Base-by-base conservation (phyloP, 2,888 invertebrate species). In the Taenaris catops region DNA sequence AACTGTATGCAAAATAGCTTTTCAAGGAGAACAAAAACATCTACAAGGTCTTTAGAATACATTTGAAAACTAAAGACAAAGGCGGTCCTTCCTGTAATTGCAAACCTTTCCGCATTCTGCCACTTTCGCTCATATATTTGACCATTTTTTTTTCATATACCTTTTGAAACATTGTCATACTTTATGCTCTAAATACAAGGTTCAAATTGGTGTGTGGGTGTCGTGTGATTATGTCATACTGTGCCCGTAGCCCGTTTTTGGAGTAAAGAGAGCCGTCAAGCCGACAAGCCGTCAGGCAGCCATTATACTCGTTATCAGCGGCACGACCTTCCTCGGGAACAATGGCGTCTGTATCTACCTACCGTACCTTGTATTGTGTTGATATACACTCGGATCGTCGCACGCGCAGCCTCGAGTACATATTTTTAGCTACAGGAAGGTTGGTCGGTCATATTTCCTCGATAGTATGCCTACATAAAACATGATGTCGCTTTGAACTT, bases 391-490 rank as follows among this genome's bases (percentile, higher is more conserved):
- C 42, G 34, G 46, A 65, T 60, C 73, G 66, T 60, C 70, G 72
- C 67, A 66, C 73, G 74, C 75, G 71, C 72, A 81, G 64, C 83
- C 81, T 83, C 79, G 76, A 64, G 62, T 66, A 67, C 63, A 70
- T 66, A 76, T 80, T 79, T 81, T 81, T 80, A 83, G 78, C 72
- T 53, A 53, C 66, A 70, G 73, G 78, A 80, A 83, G 80, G 79
- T 78, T 73, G 68, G 55, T 56, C 55, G 64, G 61, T 59, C 62
- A 64, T 71, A 47, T 80, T 79, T 80, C 81, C 80, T 76, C 65
- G 61, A 63, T 59, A 64, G 20, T 25, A 23, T 26, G 29, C 23
- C 28, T 38, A 38, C 62, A 65, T 64, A 55, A 66, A 63, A 58
- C 54, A 57, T 51, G 45, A 42, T 16, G 14, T 9, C 21, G 14